Base-by-base conservation (phyloP, 1,140 invertebrate species). In the Lutraria rhynchaena region DNA sequence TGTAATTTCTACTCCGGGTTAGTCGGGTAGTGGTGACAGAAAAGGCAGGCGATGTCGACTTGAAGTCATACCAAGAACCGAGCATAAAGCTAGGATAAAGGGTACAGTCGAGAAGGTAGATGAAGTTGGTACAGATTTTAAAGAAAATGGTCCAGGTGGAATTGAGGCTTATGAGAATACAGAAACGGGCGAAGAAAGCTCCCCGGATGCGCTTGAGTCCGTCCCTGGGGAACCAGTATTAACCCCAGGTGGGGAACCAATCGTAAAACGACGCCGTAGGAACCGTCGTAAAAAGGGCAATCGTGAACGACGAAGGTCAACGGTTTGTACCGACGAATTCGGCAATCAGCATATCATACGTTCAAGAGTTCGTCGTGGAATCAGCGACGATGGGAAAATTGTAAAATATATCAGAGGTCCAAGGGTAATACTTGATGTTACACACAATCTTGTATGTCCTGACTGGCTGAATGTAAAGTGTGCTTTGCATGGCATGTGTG, bases 1-100 rank as follows among this genome's bases (percentile, higher is more conserved):
- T 41, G 37, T 41, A 7, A 41, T 15, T 41, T 41, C 37, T 41
- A 15, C 37, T 15, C 5, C 15, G 27, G 27, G 17, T 5, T n/a
- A 70, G 76, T 69, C 31, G 17, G 75, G 27, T 13, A 35, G 17
- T 19, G 63, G 63, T 9, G 76, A 58, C 19, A 80, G 55, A 37
- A 69, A 60, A 41, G 24, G 76, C 27, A 41, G 65, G 31, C 5
- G 76, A 27, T 80, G 76, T 57, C 63, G 76, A 5, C 35, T 80
- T 19, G 76, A 80, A 27, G 76, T 80, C 3, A 80, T 80, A 41
- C 63, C 49, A 15, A 17, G 65, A 41, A 80, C 31, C 9, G 76
- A 80, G 35, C 76, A 80, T 35, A 80, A 70, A 60, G 51, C 65
- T 2, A 55, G 65, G 46, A 80, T 57, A 31, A 46, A 69, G 44